Evolutionary conservation across 2,113 vertebrate species (phyloP), one percentile per base, ranked within the genome.

Genomic region (Thamnaconus septentrionalis): DNA sequence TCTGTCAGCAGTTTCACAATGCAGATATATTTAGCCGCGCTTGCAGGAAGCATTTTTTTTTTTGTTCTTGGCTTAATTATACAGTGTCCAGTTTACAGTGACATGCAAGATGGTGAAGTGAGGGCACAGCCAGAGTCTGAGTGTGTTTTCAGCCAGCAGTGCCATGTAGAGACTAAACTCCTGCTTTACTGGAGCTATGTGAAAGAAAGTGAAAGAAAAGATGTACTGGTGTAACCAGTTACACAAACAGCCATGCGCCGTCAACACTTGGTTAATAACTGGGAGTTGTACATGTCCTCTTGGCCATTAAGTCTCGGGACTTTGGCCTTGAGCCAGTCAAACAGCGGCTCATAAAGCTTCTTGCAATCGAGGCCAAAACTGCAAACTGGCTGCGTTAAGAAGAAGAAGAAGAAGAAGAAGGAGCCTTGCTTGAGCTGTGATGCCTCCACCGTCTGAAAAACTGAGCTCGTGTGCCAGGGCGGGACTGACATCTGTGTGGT

Each of bases 61-160:
- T 66, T 59, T 71, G 56, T 73, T 70, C 73, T 71, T 64, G 74
- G 18, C 62, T 52, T 78, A 72, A 84, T 79, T 85, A 84, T 58
- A 79, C 53, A 71, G 41, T 54, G 48, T 5, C 52, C 9, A 63
- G 64, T 69, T 70, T 70, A 62, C 54, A 68, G 67, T 77, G 69
- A 80, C 75, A 75, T 60, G 66, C 64, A 82, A 66, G 45, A 69
- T 75, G 73, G 67, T 66, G 48, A 71, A 69, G 48, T 45, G 59
- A 64, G 61, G 67, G 62, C 43, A 31, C 1, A 61, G 56, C 56
- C 56, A 70, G 55, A 57, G 66, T 71, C 64, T 3, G 43, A 54
- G 8, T 60, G 7, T 72, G 43, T 63, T 73, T 60, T 56, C 1
- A 65, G 41, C 9, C 40, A 12, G 18, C 3, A 59, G 41, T 64